Evolutionary conservation across 2,113 vertebrate species (phyloP).

Genomic region (Eretmochelys imbricata): DNA sequence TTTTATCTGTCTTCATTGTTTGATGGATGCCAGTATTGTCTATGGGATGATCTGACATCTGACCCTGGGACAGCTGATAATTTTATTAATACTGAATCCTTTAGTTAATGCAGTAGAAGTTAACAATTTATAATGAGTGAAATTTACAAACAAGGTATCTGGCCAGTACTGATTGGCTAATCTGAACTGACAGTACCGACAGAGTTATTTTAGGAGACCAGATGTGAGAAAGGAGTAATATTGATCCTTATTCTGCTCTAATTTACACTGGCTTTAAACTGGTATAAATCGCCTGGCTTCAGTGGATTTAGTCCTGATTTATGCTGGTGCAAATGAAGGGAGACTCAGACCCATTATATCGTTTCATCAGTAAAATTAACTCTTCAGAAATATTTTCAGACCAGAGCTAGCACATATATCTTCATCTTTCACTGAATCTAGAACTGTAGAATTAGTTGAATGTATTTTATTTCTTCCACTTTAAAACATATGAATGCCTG

Average conservation of each 20-base stretch:
- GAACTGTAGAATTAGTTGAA: neutral
- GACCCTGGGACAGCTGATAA: neutral
- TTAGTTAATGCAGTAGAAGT: neutral
- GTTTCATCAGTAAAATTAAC: neutral
- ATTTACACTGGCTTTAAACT: neutral
- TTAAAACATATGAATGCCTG: neutral
- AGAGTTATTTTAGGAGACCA: neutral
- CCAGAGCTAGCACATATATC: neutral
- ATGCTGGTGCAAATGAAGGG: neutral
- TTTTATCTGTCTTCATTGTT: slow-evolving; percentile 41
- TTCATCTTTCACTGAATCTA: neutral
- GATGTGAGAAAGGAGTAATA: neutral
- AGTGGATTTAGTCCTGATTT: neutral
- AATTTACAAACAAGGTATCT: slow-evolving; percentile 28
- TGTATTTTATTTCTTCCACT: slow-evolving; percentile 41
- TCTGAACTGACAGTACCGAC: neutral
- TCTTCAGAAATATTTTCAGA: neutral
- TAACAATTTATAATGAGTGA: slow-evolving; percentile 11
- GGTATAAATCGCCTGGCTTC: neutral
- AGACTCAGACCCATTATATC: neutral
- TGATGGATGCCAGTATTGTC: neutral
- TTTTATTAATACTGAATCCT: slow-evolving; percentile 15
- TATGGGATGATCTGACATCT: slow-evolving; percentile 41
- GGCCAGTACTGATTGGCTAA: neutral
- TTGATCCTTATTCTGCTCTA: neutral